Base-by-base conservation (phyloP, 2,888 invertebrate genomes). In the Idaea straminata region DNA sequence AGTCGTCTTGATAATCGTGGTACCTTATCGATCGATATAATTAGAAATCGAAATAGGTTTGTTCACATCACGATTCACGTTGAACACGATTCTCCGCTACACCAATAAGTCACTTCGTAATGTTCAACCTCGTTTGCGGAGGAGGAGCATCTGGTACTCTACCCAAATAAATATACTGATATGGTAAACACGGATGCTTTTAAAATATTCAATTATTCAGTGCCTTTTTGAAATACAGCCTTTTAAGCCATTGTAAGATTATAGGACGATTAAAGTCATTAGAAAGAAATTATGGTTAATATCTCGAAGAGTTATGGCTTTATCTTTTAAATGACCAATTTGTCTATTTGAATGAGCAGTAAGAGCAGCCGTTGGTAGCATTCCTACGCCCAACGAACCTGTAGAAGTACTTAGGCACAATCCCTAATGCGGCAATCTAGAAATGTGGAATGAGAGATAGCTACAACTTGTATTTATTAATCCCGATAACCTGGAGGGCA, bases 31-130 rank as follows among this genome's bases (percentile, higher is more conserved):
- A 75, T 80, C 80, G 74, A 81, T 84, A 10, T 13, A 84, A 86
- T 86, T 85, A 84, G 80, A 83, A 82, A 80, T 80, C 78, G 74
- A 78, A 84, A 83, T 83, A 81, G 80, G 76, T 77, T 82, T 73
- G 77, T 80, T 80, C 84, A 81, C 77, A 79, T 81, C 82, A 82
- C 81, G 83, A 81, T 75, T 74, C 65, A 78, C 74, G 73, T 65
- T 61, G 75, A 77, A 76, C 85, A 83, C 84, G 84, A 83, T 74
- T 78, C 72, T 72, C 69, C 77, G 74, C 76, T 73, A 69, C 66
- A 66, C 75, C 72, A 73, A 78, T 81, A 81, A 81, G 76, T 83
- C 76, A 80, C 69, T 76, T 69, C 68, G 64, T 69, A 69, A 62
- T 64, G 63, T 64, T 59, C 16, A 16, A 16, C 15, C 58, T 59